Evolutionary conservation across 2,888 invertebrate species (phyloP).

Genomic region (Lutraria lutraria): DNA sequence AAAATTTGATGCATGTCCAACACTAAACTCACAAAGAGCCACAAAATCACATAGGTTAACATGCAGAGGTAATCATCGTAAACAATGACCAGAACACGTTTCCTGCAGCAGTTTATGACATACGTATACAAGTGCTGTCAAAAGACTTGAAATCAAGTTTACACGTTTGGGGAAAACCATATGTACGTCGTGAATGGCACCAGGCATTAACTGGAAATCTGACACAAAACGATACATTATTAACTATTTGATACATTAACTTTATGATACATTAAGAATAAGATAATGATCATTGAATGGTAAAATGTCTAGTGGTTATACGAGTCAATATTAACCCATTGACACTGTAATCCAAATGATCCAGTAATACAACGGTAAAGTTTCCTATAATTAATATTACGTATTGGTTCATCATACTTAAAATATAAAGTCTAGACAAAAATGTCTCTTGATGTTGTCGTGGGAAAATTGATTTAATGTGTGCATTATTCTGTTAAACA

Average conservation of each 20-base stretch:
- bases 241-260: no score
- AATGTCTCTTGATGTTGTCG: background rate
- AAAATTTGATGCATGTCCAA: no score
- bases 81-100: no score
- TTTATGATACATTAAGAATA: background rate
- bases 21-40: no score
- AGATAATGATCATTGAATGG: slow-evolving; percentile 7
- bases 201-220: background rate
- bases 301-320: background rate
- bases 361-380: background rate
- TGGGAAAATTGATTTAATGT: background rate
- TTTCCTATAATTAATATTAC: background rate
- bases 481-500: background rate
- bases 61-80: no score
- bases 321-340: slow-evolving; percentile 18
- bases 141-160: background rate
- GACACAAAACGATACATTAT: background rate
- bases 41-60: no score
- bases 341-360: background rate
- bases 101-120: no score
- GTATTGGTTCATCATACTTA: background rate
- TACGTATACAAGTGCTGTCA: no score
- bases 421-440: slow-evolving; percentile 12
- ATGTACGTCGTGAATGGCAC: background rate
- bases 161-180: background rate